A percentile compares a stretch with the other conserved stretches of the same genome.
Evolutionary conservation across 2,888 invertebrate genomes (phyloP).

Genomic region (Cerceris rybyensis): DNA sequence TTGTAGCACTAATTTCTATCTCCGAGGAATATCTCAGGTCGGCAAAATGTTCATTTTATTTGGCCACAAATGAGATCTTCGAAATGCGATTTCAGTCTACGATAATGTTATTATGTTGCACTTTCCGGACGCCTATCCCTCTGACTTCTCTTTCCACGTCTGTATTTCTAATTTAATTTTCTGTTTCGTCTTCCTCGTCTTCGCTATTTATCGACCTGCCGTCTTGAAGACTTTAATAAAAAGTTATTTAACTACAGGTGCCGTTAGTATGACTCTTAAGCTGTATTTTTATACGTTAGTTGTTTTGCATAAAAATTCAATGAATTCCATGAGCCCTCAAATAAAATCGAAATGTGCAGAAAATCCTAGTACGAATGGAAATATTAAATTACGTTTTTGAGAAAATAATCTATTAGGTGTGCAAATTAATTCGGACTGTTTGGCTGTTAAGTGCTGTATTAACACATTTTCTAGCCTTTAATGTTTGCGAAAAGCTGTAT

Average conservation of each 20-base stretch:
- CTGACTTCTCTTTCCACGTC: conserved; percentile 42
- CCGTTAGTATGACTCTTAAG: neutral
- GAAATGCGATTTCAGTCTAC: conserved; percentile 75
- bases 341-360: too few species aligned
- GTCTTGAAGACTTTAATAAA: neutral
- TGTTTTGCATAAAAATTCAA: too few species aligned
- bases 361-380: too few species aligned
- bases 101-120: conserved; percentile 76
- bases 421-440: too few species aligned
- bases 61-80: conserved; percentile 76
- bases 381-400: too few species aligned
- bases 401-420: too few species aligned
- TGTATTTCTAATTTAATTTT: conserved; percentile 74
- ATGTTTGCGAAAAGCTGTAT: too few species aligned
- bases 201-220: conserved; percentile 41
- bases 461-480: too few species aligned
- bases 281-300: too few species aligned
- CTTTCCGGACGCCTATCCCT: conserved; percentile 65
- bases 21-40: neutral
- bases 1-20: neutral
- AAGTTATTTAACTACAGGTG: conserved; percentile 8
- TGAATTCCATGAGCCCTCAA: too few species aligned
- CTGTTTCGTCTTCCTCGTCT: conserved; percentile 51
- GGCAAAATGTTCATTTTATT: conserved; percentile 33
- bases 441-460: too few species aligned